A percentile compares a stretch with the other conserved stretches of the same genome.
Evolutionary conservation across 1,140 invertebrate species (phyloP).

Genomic region (Hestina assimilis): DNA sequence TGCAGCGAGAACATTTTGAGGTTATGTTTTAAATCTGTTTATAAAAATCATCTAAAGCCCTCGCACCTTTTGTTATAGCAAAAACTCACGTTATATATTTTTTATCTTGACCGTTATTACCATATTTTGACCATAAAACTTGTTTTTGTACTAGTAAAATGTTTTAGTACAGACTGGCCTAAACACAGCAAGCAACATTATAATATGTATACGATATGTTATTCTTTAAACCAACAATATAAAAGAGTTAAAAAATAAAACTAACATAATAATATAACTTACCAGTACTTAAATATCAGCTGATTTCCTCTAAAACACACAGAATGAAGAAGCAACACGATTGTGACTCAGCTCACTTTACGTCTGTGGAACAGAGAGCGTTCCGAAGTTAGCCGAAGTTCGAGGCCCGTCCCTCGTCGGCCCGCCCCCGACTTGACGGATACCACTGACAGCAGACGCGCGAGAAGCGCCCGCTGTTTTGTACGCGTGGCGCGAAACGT

Average conservation of each 20-base stretch:
- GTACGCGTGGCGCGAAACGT: conserved; percentile 53
- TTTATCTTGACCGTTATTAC: not conserved
- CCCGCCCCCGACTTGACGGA: conserved; percentile 58
- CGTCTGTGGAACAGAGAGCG: conserved; percentile 43
- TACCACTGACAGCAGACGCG: conserved; percentile 60
- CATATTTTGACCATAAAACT: conserved; percentile 2
- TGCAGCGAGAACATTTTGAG: conserved; percentile 37
- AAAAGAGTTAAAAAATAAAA: not conserved
- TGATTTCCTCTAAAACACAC: conserved; percentile 21
- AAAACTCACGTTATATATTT: not conserved
- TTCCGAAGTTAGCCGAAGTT: conserved; percentile 53
- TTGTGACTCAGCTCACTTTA: conserved; percentile 70
- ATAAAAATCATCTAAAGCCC: conserved; percentile 1
- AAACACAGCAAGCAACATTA: conserved; percentile 12
- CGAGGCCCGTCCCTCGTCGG: conserved; percentile 55
- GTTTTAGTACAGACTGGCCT: conserved; percentile 8
- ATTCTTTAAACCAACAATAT: not conserved
- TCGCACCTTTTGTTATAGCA: not conserved
- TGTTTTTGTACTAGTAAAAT: not conserved
- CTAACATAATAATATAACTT: conserved; percentile 1
- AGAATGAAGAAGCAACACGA: conserved; percentile 23
- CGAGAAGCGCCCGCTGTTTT: conserved; percentile 53
- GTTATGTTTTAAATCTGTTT: conserved; percentile 39
- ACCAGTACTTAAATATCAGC: not conserved
- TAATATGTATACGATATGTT: not conserved